A percentile compares a stretch with the other conserved stretches of the same genome.
Evolutionary conservation across 2,797 vertebrate genomes (phyloP).

Genomic region (Melanotaenia pygmaea): DNA sequence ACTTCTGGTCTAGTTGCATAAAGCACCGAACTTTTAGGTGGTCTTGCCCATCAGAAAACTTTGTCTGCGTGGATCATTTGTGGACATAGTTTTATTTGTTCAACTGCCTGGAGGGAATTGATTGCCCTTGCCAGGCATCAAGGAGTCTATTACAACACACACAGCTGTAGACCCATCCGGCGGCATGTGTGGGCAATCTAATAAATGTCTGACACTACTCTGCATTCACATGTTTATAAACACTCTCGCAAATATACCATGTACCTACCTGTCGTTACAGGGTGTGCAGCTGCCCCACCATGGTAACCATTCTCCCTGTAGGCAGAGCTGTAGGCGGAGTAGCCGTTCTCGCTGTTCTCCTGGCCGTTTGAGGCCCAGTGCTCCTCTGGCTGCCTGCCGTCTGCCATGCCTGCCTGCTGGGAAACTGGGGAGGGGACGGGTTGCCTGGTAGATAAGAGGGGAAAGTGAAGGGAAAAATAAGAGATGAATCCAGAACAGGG

Average conservation of each 20-base stretch:
- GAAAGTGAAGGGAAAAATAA: neutral
- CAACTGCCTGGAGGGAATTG: slow-evolving; percentile 18
- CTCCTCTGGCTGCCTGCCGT: slow-evolving; percentile 77
- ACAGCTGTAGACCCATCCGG: slow-evolving; percentile 29
- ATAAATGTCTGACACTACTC: slow-evolving; percentile 28
- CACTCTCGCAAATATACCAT: slow-evolving; percentile 32
- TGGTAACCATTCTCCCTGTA: slow-evolving; percentile 93
- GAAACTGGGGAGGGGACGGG: slow-evolving; percentile 67
- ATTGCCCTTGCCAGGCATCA: slow-evolving; percentile 21
- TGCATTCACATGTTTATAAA: slow-evolving; percentile 62
- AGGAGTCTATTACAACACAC: slow-evolving; percentile 28
- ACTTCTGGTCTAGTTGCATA: neutral
- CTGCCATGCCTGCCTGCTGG: slow-evolving; percentile 79
- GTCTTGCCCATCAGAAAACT: neutral
- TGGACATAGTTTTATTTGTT: slow-evolving; percentile 13
- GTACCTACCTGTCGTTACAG: slow-evolving; percentile 79
- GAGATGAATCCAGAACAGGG: neutral
- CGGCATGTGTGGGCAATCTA: slow-evolving; percentile 1
- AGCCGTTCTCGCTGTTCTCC: slow-evolving; percentile 76
- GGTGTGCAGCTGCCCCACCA: slow-evolving; percentile 84
- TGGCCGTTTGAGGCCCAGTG: slow-evolving; percentile 81
- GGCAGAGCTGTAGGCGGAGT: slow-evolving; percentile 74
- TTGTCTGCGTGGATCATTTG: slow-evolving; percentile 3
- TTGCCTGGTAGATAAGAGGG: slow-evolving; percentile 47
- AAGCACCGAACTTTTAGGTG: neutral